Conservation (phyloP, 2,888 invertebrate genomes). For the Nymphalis polychloros region DNA sequence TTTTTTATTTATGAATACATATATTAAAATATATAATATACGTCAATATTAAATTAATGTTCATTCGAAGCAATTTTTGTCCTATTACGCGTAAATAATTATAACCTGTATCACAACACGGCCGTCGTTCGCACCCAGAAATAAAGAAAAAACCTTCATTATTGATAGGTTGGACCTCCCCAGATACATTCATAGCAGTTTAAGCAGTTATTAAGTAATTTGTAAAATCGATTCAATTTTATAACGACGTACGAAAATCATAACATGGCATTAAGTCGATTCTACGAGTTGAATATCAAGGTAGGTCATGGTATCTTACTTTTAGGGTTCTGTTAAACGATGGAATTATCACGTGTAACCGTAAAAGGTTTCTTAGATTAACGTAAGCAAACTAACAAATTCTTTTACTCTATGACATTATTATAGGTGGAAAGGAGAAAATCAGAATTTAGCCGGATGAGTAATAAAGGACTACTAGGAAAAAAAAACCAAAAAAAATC, state of each 20-base stretch:
- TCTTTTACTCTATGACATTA: no score
- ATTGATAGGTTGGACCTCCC: conserved; percentile 26
- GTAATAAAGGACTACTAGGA: no score
- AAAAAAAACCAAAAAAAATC: no score
- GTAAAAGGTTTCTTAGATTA: no score
- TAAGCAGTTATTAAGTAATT: conserved; percentile 40
- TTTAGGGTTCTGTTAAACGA: neutral
- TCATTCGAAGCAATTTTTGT: conserved; percentile 1
- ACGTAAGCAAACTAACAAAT: no score
- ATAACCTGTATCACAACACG: conserved; percentile 11
- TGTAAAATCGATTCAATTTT: conserved; percentile 41
- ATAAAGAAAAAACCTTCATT: conserved; percentile 23
- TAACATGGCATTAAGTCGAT: conserved; percentile 16
- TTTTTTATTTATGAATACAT: neutral
- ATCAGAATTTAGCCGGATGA: no score
- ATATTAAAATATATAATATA: neutral
- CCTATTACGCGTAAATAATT: conserved; percentile 30
- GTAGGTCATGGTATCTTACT: neutral
- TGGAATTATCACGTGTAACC: no score
- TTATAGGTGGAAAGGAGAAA: no score
- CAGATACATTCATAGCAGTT: conserved; percentile 17
- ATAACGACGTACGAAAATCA: conserved; percentile 29
- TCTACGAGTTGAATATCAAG: conserved; percentile 16
- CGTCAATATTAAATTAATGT: conserved; percentile 7
- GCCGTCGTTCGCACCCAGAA: conserved; percentile 16